These are phyloP conservation scores for Cryptoleucopteryx plumbea DNA, from an alignment of 2,113 vertebrate genomes.

Conservation along the genomic window DNA sequence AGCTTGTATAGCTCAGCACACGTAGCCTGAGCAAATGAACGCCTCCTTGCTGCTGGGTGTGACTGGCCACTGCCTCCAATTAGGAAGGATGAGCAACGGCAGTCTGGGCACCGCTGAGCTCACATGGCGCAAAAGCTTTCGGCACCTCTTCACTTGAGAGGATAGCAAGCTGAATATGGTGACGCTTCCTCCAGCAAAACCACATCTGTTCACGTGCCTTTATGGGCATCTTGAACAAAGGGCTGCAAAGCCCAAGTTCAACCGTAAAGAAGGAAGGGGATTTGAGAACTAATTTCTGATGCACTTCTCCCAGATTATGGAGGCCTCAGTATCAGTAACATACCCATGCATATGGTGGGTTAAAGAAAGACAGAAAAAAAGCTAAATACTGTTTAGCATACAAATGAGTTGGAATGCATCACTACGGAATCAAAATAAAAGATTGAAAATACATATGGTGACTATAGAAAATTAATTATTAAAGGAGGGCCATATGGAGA, in stretches of 20 bases:
- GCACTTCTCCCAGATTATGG: not conserved
- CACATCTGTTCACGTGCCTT: not conserved
- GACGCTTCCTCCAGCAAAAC: not conserved
- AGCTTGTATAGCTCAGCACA: not conserved
- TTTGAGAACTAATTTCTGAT: not conserved
- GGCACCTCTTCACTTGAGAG: not conserved
- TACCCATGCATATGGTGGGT: not conserved
- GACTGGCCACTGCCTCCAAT: not conserved
- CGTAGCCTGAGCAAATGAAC: fast-evolving
- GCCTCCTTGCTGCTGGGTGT: not conserved
- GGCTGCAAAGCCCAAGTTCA: not conserved
- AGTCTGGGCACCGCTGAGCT: fast-evolving
- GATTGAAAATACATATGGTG: not conserved
- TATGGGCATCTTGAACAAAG: not conserved
- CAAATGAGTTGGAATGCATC: not conserved
- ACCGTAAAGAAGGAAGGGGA: not conserved
- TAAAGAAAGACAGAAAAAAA: not conserved
- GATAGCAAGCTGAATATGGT: fast-evolving
- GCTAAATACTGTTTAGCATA: not conserved
- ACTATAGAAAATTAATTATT: not conserved
- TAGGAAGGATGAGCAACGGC: not conserved
- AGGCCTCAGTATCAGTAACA: not conserved
- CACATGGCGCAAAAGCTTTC: fast-evolving
- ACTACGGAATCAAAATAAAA: not conserved
- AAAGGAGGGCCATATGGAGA: not conserved